Evolutionary conservation across 2,113 vertebrate species (phyloP).

Genomic region (Alouatta palliata): DNA sequence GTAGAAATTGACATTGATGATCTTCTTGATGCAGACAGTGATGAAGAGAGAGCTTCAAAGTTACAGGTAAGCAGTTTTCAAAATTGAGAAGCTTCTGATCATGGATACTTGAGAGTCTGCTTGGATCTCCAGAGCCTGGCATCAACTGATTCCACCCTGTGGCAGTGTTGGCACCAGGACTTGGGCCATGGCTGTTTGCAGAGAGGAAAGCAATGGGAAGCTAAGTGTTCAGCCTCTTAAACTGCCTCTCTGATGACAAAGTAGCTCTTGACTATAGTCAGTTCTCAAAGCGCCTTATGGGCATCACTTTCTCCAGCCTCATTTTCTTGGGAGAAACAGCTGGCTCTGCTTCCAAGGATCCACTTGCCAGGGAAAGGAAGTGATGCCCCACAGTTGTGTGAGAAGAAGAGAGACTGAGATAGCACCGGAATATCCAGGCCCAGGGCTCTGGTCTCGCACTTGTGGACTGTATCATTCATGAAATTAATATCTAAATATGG

Average conservation of each 20-base stretch:
- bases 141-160: neutral
- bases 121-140: neutral
- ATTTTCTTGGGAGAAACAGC: neutral
- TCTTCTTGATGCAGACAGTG: constrained; percentile 94
- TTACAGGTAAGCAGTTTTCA: constrained; percentile 88
- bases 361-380: neutral
- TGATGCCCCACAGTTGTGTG: fast-evolving
- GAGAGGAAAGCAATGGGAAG: neutral
- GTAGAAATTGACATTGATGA: constrained; percentile 99
- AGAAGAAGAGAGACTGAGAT: neutral
- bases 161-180: no score
- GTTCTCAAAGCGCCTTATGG: neutral
- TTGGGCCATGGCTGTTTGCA: neutral
- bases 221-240: neutral
- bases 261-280: neutral
- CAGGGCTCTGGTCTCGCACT: neutral
- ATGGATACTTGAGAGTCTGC: neutral
- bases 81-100: neutral
- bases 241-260: neutral
- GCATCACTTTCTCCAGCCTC: neutral
- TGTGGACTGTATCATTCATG: neutral
- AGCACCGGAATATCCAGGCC: neutral
- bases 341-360: neutral
- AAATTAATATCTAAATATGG: neutral
- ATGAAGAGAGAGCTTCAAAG: constrained; percentile 95